A percentile compares a stretch with the other conserved stretches of the same genome.
Conservation (phyloP, 2,888 invertebrate species). For the Scaptomyza cyrtandrae region DNA sequence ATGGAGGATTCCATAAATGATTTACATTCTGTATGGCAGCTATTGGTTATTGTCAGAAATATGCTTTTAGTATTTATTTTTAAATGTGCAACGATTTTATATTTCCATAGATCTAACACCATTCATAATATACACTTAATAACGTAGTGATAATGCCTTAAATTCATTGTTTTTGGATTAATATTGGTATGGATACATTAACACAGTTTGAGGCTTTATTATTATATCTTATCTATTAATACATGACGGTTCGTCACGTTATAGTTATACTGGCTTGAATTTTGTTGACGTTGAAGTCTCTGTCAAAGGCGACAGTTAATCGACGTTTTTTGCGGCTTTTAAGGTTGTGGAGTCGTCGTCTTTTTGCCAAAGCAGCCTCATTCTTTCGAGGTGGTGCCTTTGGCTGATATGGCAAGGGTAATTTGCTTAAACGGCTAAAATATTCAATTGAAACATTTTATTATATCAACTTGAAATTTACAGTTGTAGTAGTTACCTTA, state of each 20-base stretch:
- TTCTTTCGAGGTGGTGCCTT: conserved; percentile 34
- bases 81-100: too few relatives aligned
- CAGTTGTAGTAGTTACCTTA: conserved; percentile 19
- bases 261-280: background rate
- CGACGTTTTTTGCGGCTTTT: conserved; percentile 22
- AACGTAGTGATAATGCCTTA: too few relatives aligned
- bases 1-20: too few relatives aligned
- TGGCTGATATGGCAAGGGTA: conserved; percentile 46
- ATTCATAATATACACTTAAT: too few relatives aligned
- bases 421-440: conserved; percentile 24
- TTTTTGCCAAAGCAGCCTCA: background rate
- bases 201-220: background rate
- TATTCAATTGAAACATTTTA: background rate
- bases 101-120: too few relatives aligned
- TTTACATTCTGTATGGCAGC: too few relatives aligned
- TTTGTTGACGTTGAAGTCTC: background rate
- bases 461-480: background rate
- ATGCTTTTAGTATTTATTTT: too few relatives aligned
- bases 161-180: background rate
- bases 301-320: background rate
- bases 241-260: background rate
- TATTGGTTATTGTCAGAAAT: too few relatives aligned
- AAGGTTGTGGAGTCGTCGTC: conserved; percentile 7
- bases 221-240: too few relatives aligned
- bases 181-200: background rate